Evolutionary conservation across 2,797 vertebrate genomes (phyloP), one percentile per base, ranked within the genome.

Genomic region (Psittacula echo): DNA sequence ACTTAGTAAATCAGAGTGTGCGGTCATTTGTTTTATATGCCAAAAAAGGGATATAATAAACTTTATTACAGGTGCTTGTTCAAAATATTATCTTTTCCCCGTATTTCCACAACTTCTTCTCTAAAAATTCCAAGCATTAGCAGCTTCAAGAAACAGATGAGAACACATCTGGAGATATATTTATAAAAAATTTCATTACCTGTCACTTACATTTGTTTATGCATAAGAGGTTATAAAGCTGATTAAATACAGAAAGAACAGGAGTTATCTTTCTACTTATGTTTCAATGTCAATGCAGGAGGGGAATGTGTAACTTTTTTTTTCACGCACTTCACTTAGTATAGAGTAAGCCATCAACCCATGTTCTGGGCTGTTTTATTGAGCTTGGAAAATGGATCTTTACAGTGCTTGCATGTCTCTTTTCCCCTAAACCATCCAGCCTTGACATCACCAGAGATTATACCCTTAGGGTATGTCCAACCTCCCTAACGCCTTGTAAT

Each of bases 361-460:
- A 23, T 42, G 14, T 53, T 84, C 76, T 61, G 23, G 7, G 26
- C 32, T 51, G 44, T 67, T 96, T 94, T 89, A 95, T 34, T 34
- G 74, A 82, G 44, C 86, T 71, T n/a, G 60, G 77, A 79, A 90
- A 95, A 95, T 53, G 50, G 39, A 74, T 87, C 90, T 84, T 90
- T 95, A 82, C 78, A 70, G 64, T 75, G 26, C 51, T 85, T 66
- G 79, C 39, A 41, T 50, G 37, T 73, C 64, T 91, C 23, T 90
- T 86, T 95, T 76, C 76, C 67, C 37, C 20, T 39, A 90, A 94
- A 42, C 64, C 67, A 94, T 90, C 76, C 93, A 95, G 83, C 83
- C 88, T 92, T 95, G 80, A 95, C 90, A 47, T 95, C 91, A 90
- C 42, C 41, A 70, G 67, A 92, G 83, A 87, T 93, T 95, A 85